A percentile compares a stretch with the other conserved stretches of the same genome.
phyloP scores from a whole-genome alignment of 1,140 invertebrate genomes.

The Melanaphis sacchari region DNA sequence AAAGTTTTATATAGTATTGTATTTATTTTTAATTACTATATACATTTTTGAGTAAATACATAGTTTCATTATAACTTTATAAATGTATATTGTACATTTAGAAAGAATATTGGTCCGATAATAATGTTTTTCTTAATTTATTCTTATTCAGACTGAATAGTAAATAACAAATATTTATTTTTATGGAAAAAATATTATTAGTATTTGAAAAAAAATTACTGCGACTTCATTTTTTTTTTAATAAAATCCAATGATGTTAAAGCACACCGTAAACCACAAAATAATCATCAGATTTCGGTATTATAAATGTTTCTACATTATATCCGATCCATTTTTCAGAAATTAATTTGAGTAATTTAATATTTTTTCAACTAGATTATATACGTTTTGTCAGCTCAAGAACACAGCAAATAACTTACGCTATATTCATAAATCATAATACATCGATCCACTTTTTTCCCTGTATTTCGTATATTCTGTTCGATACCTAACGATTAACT shows the following conservation, averaged over 20 bases:
- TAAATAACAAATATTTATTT: background rate
- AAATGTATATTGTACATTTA: background rate
- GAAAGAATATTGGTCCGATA: background rate
- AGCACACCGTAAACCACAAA: background rate
- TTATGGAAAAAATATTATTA: background rate
- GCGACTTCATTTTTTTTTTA: background rate
- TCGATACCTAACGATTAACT: background rate
- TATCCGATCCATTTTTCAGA: background rate
- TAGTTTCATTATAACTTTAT: background rate
- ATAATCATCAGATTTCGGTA: background rate
- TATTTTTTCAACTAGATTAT: background rate
- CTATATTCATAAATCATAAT: background rate
- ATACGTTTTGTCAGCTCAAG: background rate
- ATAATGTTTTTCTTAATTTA: background rate
- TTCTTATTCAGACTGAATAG: background rate
- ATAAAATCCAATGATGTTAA: background rate
- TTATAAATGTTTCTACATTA: background rate
- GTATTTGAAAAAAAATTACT: background rate
- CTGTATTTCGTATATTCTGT: background rate
- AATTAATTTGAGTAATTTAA: background rate
- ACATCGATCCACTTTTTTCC: background rate
- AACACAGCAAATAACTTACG: background rate
- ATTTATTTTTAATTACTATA: background rate
- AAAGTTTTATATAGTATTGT: background rate
- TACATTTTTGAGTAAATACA: background rate